A percentile compares a stretch with the other conserved stretches of the same genome.
These are phyloP conservation scores for Listronotus oregonensis DNA, from an alignment of 1,140 invertebrate species.

Conservation along the genomic window DNA sequence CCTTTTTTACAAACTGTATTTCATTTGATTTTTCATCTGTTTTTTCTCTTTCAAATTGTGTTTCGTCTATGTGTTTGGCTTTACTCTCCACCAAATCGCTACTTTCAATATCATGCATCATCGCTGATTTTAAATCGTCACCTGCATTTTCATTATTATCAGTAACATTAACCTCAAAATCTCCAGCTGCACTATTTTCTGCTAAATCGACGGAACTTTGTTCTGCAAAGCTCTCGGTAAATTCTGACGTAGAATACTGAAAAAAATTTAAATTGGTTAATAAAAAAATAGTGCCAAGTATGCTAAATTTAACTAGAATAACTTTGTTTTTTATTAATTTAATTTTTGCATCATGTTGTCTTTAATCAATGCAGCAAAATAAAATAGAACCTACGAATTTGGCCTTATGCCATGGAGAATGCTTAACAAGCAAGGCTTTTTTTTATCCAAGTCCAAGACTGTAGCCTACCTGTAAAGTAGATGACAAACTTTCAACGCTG, in stretches of 20 bases:
- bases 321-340: too few relatives aligned
- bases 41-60: neutral
- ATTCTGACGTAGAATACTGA: slow-evolving; percentile 28
- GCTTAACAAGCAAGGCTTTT: too few relatives aligned
- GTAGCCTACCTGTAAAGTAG: slow-evolving; percentile 17
- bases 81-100: neutral
- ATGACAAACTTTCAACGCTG: slow-evolving; percentile 30
- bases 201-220: slow-evolving; percentile 8
- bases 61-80: neutral
- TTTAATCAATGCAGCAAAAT: too few relatives aligned
- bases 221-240: slow-evolving; percentile 27
- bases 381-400: too few relatives aligned
- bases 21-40: neutral
- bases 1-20: neutral
- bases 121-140: neutral
- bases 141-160: neutral
- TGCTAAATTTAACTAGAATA: too few relatives aligned
- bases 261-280: neutral
- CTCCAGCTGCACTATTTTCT: neutral
- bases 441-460: too few relatives aligned
- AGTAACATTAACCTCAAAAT: slow-evolving; percentile 12
- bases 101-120: neutral
- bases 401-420: too few relatives aligned
- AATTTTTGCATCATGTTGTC: too few relatives aligned
- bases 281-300: too few relatives aligned